phyloP scores from a whole-genome alignment of 1,140 invertebrate genomes.

The Aphidius ervi region DNA sequence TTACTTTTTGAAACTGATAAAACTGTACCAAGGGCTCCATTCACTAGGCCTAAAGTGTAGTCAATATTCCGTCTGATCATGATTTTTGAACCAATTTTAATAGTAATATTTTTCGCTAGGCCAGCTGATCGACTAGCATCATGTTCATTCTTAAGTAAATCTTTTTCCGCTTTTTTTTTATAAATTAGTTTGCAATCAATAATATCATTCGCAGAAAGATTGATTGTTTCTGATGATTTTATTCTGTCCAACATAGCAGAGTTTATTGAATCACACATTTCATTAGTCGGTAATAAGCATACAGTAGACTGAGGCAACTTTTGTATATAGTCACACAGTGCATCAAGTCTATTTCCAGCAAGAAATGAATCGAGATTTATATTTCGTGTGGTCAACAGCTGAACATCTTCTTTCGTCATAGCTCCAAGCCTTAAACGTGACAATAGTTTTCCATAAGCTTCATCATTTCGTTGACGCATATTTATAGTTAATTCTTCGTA shows the following conservation, averaged over 20 bases:
- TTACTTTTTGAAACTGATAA: conserved; percentile 21
- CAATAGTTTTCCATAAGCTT: conserved; percentile 23
- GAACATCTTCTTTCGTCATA: conserved; percentile 16
- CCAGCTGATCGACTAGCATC: conserved; percentile 12
- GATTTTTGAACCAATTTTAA: conserved; percentile 34
- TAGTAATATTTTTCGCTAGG: conserved; percentile 25
- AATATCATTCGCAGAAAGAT: conserved; percentile 11
- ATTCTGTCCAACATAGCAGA: conserved; percentile 15
- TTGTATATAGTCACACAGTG: conserved; percentile 22
- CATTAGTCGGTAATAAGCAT: conserved; percentile 18
- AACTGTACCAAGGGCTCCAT: conserved; percentile 31
- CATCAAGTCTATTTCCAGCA: conserved; percentile 14
- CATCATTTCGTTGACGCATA: conserved; percentile 29
- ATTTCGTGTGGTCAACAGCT: conserved; percentile 22
- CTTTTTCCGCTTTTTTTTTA: conserved; percentile 20
- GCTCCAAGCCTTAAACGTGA: conserved; percentile 24
- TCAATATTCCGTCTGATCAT: conserved; percentile 42
- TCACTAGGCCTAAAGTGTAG: conserved; percentile 32
- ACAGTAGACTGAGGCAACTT: conserved; percentile 22
- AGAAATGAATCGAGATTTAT: conserved; percentile 15
- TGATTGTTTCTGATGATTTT: conserved; percentile 5
- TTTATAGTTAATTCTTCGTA: conserved; percentile 31
- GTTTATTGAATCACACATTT: conserved; percentile 15
- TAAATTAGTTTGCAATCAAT: conserved; percentile 8
- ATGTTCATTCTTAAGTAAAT: conserved; percentile 7